Base-by-base conservation (phyloP, 2,113 vertebrate species). In the Empidonax alnorum region DNA sequence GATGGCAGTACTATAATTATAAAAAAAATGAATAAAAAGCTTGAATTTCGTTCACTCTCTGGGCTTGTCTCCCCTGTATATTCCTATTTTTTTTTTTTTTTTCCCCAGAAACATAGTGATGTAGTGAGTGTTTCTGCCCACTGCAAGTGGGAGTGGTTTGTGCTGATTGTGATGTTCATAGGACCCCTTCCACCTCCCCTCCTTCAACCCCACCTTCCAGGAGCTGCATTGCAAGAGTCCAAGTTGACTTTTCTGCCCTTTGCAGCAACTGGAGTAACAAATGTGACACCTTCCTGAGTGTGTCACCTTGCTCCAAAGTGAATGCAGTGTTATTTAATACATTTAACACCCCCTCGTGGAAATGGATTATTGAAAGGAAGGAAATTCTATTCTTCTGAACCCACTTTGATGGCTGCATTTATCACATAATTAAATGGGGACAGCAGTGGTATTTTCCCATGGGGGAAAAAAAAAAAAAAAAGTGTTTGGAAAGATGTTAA, bases 241-340 rank as follows among this genome's bases (percentile, higher is more conserved):
- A 44, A 87, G 65, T 41, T 81, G 82, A 53, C 84, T 78, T 94
- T 87, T 35, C 35, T 76, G 52, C 55, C 86, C 81, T n/a, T 72
- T 1, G 0, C 47, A 72, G 90, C 66, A 94, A 76, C 66, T n/a
- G 44, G 62, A 84, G 81, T 84, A 94, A 96, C 65, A 72, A 93
- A 96, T 94, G 93, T 78, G 80, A 87, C 63, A 74, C 42, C 76
- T 95, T 74, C 63, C 58, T 5, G 41, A 52, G 56, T 19, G 66
- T 96, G 97, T 97, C 96, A 97, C 96, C 95, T 97, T 96, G 94
- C 72, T 94, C 83, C 52, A 94, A 88, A 94, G 84, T 94, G 92
- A 89, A 78, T 72, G 91, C 87, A 52, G 72, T 44, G 63, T 89
- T 96, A 96, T 96, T 97, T 96, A 96, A 97, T 96, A 82, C 42